Evolutionary conservation across 2,113 vertebrate species (phyloP).

Genomic region (Petaurus breviceps): DNA sequence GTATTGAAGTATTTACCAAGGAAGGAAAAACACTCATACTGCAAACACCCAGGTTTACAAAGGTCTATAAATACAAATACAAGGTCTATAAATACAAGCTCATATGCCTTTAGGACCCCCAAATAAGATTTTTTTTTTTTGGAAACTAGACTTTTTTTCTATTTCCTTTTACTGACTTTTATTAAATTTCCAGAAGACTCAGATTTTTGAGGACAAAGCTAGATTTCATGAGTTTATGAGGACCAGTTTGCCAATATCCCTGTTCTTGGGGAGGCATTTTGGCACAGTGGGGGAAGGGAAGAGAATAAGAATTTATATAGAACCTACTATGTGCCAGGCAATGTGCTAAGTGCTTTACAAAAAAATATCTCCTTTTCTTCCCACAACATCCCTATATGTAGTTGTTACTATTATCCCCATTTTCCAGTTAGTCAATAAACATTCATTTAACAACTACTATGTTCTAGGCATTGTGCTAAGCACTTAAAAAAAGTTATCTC

Average conservation of each 20-base stretch:
- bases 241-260: not conserved
- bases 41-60: not conserved
- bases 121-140: conserved; percentile 22
- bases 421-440: not conserved
- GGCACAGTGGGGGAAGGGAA: not conserved
- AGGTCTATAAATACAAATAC: not conserved
- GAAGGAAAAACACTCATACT: not conserved
- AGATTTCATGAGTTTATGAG: not conserved
- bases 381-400: not conserved
- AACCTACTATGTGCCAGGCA: no score
- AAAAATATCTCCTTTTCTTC: no score
- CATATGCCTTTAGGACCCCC: conserved; percentile 41
- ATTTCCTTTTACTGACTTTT: conserved; percentile 32
- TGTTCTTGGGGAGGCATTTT: not conserved
- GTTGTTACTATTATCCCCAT: not conserved
- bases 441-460: not conserved
- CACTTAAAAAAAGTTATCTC: not conserved
- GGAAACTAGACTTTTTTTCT: conserved; percentile 36
- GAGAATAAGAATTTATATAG: not conserved
- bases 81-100: not conserved
- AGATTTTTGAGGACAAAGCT: not conserved
- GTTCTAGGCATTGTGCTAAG: not conserved
- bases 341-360: no score
- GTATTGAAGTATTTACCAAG: not conserved
- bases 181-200: conserved; percentile 50